Evolutionary conservation across 30 jellyfish, hydroid and myxozoan genomes (phyloP).

Genomic region (Aurelia sp.): DNA sequence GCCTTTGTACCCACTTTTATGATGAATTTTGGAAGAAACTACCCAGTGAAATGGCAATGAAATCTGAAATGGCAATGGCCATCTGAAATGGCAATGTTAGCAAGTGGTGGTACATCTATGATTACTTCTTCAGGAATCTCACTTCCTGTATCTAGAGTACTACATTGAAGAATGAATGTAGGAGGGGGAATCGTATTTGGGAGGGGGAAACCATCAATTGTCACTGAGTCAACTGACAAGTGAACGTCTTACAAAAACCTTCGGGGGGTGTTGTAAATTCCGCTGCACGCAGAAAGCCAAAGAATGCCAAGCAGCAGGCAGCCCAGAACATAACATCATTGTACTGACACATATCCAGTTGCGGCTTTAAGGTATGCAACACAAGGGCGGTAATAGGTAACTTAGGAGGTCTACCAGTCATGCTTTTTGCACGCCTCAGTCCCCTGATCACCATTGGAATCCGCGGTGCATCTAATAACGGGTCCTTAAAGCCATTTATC

Average conservation of each 20-base stretch:
- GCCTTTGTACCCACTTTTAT: no score
- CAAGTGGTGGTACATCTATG: no score
- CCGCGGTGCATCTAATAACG: no score
- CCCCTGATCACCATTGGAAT: constrained; percentile 16
- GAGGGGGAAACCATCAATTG: neutral
- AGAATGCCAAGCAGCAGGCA: constrained; percentile 34
- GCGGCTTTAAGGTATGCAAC: neutral
- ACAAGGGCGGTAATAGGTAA: constrained; percentile 16
- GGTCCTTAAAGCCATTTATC: no score
- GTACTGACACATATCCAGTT: neutral
- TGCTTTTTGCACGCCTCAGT: neutral
- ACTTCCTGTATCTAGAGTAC: no score
- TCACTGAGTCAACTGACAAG: neutral
- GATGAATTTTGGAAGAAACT: no score
- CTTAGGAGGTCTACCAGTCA: neutral
- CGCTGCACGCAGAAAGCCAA: constrained; percentile 26
- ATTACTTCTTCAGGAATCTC: no score
- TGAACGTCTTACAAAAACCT: neutral
- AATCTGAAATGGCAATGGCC: no score
- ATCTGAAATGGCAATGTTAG: no score
- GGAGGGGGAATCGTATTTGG: constrained; percentile 1
- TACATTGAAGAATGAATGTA: no score
- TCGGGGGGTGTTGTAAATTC: neutral
- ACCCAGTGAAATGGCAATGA: no score
- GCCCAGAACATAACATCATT: constrained; percentile 12